Evolutionary conservation across 2,797 vertebrate species (phyloP).

Genomic region (Myotis planiceps): DNA sequence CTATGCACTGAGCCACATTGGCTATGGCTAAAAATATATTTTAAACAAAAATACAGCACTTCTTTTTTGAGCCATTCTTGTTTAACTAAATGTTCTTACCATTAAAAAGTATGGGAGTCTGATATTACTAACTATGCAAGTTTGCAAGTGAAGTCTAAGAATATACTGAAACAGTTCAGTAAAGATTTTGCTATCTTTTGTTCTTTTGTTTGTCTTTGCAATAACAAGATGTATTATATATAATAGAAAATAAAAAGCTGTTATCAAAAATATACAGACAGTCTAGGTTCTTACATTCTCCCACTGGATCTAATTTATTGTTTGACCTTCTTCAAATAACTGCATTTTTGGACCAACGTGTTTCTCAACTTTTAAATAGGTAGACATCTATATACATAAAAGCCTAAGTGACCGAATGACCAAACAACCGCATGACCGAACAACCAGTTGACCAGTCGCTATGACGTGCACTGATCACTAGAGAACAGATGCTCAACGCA

Average conservation of each 20-base stretch:
- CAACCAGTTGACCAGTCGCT: too few species aligned
- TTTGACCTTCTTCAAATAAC: background rate
- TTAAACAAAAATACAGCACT: background rate
- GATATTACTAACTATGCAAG: background rate
- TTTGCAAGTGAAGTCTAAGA: background rate
- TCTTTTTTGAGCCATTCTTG: background rate
- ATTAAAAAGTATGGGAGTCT: background rate
- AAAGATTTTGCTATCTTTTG: background rate
- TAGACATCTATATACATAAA: too few species aligned
- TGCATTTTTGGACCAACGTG: background rate
- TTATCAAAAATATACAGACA: background rate
- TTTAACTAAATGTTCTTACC: background rate
- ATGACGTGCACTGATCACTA: too few species aligned
- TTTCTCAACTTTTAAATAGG: background rate
- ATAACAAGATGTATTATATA: background rate
- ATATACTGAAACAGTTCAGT: background rate
- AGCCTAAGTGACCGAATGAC: too few species aligned
- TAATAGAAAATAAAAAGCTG: background rate
- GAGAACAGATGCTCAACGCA: too few species aligned
- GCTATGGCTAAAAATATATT: background rate
- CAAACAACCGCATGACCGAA: accelerated
- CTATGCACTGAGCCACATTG: background rate
- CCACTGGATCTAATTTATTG: background rate
- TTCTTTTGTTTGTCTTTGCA: background rate
- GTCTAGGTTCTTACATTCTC: background rate